Conservation (phyloP, 2,888 invertebrate genomes). For the Hypercompe scribonia region DNA sequence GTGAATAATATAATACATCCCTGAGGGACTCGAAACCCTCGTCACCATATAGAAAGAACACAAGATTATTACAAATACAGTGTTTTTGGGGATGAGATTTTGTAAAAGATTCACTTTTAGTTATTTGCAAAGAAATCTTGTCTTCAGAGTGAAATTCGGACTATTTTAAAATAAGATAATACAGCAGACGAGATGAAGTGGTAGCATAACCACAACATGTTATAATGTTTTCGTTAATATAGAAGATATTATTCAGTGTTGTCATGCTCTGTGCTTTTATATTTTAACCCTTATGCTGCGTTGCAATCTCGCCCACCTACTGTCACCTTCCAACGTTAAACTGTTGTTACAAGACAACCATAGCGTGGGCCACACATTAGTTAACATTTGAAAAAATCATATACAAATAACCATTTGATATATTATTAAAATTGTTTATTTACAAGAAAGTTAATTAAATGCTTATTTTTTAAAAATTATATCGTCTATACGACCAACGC, state of each 20-base stretch:
- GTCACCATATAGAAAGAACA: not conserved
- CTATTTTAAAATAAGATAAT: not conserved
- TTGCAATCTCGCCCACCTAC: not conserved
- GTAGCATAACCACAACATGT: not conserved
- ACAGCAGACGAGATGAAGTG: not conserved
- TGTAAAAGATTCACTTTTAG: not conserved
- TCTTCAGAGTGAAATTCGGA: not conserved
- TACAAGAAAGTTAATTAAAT: no score
- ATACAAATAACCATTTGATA: no score
- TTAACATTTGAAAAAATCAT: no score
- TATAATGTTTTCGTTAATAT: not conserved
- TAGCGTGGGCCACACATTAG: no score
- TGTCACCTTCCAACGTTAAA: no score
- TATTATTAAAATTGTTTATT: no score
- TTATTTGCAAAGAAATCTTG: not conserved
- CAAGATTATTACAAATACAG: slow-evolving; percentile 4
- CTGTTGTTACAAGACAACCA: not conserved
- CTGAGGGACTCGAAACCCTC: not conserved
- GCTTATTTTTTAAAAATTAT: no score
- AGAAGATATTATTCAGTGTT: no score
- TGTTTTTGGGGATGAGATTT: slow-evolving; percentile 1
- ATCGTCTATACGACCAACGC: no score
- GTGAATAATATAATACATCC: slow-evolving; percentile 1
- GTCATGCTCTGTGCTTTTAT: not conserved
- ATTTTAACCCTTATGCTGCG: not conserved